phyloP scores from a whole-genome alignment of 2,113 vertebrate genomes.

The Otis tarda region DNA sequence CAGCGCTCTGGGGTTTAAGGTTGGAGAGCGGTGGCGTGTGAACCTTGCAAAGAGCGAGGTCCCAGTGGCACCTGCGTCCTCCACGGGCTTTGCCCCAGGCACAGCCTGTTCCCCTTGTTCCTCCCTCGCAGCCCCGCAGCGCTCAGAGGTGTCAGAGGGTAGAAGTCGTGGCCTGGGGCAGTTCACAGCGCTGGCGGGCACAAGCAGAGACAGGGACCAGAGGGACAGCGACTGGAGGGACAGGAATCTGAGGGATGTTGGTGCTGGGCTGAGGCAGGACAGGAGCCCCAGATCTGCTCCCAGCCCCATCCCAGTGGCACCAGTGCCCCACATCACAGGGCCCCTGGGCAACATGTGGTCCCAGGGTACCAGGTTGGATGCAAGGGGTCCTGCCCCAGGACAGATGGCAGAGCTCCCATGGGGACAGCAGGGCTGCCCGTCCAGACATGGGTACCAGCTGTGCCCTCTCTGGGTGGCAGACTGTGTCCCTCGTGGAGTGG shows the following conservation, averaged over 20 bases:
- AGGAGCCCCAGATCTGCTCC: neutral
- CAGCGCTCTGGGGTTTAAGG: neutral
- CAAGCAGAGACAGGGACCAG: neutral
- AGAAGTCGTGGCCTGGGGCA: neutral
- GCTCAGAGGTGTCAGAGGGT: neutral
- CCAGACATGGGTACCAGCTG: neutral
- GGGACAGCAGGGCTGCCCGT: neutral
- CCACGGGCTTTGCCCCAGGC: neutral
- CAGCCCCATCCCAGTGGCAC: neutral
- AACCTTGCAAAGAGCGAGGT: neutral
- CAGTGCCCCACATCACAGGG: neutral
- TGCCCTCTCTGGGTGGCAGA: neutral
- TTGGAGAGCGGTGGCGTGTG: neutral
- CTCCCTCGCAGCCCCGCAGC: neutral
- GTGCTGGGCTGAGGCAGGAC: neutral
- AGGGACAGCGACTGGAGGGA: neutral
- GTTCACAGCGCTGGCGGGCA: neutral
- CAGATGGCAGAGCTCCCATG: neutral
- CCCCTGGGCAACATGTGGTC: accelerated
- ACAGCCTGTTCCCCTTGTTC: neutral
- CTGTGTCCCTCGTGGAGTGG: neutral
- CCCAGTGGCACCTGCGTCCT: neutral
- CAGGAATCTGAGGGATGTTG: neutral
- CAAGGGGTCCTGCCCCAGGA: neutral
- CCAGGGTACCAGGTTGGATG: neutral